Conservation (phyloP, 1,140 invertebrate genomes). For the Colletes gigas region DNA sequence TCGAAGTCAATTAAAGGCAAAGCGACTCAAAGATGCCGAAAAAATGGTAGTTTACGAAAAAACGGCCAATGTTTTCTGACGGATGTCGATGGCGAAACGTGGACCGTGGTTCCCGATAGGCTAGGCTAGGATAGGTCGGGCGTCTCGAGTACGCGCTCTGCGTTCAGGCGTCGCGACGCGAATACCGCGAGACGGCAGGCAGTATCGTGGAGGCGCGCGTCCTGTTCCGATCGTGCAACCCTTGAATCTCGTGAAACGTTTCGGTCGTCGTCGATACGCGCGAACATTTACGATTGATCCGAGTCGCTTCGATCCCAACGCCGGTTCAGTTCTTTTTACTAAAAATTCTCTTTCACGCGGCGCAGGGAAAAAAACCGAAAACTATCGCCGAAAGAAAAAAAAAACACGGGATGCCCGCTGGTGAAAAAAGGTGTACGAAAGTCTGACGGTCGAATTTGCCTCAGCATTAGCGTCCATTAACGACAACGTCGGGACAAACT, state of each 20-base stretch:
- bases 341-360: neutral
- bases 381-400: neutral
- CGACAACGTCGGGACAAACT: neutral
- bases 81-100: conserved; percentile 10
- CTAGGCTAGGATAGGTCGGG: conserved; percentile 54
- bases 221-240: conserved; percentile 60
- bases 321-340: conserved; percentile 41
- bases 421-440: conserved; percentile 5
- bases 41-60: neutral
- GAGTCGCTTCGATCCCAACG: neutral
- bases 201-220: conserved; percentile 69
- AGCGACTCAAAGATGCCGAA: too few species aligned
- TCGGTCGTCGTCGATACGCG: neutral
- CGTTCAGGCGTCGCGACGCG: conserved; percentile 64
- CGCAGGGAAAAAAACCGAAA: neutral
- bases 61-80: neutral
- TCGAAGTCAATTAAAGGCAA: too few species aligned
- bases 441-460: neutral
- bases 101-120: conserved; percentile 27
- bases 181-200: conserved; percentile 51
- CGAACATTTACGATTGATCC: neutral
- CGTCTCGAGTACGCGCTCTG: conserved; percentile 69
- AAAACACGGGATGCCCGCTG: too few species aligned
- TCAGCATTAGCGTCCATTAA: conserved; percentile 29
- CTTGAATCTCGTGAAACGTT: neutral